Evolutionary conservation across 2,113 vertebrate genomes (phyloP).

Genomic region (Bubo blakistoni): DNA sequence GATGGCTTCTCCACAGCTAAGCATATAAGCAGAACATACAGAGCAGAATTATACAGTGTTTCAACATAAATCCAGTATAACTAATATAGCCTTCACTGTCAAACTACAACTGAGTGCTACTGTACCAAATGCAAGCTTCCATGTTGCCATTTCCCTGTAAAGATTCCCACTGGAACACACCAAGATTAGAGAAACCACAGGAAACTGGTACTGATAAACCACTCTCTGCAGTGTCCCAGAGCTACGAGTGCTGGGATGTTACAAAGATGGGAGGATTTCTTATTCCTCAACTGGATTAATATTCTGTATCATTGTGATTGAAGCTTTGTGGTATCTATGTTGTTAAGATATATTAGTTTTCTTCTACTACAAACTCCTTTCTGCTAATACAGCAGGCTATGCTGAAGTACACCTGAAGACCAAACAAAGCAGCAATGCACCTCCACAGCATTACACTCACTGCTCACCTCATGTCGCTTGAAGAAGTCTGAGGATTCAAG

Average conservation of each 20-base stretch:
- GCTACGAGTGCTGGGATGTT: background rate
- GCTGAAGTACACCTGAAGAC: background rate
- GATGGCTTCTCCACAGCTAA: background rate
- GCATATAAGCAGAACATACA: background rate
- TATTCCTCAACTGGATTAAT: background rate
- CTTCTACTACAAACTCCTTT: background rate
- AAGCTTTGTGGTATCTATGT: background rate
- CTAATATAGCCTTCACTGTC: background rate
- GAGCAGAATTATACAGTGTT: background rate
- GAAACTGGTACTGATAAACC: background rate
- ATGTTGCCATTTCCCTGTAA: background rate
- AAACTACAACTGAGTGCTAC: background rate
- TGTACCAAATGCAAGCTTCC: background rate
- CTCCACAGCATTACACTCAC: background rate
- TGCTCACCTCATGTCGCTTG: conserved; percentile 88
- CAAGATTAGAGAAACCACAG: background rate
- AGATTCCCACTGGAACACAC: background rate
- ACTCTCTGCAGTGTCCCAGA: background rate
- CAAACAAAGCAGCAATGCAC: background rate
- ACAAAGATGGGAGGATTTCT: background rate
- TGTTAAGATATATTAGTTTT: background rate
- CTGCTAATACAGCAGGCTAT: background rate
- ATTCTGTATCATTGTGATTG: background rate
- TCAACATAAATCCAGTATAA: background rate
- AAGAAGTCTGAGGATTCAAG: conserved; percentile 92